These are phyloP conservation scores for Mimachlamys varia DNA, from an alignment of 2,888 invertebrate genomes.

Conservation along the genomic window DNA sequence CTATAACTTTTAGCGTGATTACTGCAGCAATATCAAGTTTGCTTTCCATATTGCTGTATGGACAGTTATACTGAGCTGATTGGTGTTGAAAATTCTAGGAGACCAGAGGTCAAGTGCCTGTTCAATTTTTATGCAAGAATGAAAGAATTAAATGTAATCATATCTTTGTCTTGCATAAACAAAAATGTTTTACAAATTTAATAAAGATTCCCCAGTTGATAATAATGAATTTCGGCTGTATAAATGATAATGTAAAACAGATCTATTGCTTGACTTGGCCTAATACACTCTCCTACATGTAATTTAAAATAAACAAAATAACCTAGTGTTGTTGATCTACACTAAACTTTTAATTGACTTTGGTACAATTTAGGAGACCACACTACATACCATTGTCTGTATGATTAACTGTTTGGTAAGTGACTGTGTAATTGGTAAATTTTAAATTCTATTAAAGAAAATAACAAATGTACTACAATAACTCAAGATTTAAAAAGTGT, in stretches of 20 bases:
- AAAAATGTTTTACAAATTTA: no score
- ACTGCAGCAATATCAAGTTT: neutral
- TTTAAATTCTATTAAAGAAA: neutral
- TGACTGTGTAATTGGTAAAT: neutral
- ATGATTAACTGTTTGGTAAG: neutral
- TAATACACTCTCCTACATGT: neutral
- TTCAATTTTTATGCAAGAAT: no score
- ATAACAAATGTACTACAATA: neutral
- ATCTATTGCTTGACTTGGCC: neutral
- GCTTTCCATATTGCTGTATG: neutral
- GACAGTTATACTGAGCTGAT: neutral
- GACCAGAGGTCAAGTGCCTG: neutral
- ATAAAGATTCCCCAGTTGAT: no score
- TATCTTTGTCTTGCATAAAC: no score
- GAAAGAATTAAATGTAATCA: no score
- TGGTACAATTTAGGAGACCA: neutral
- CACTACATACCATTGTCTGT: neutral
- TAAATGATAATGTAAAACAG: no score
- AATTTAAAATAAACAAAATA: neutral
- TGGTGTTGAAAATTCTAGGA: neutral
- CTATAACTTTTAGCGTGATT: neutral
- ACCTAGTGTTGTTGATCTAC: neutral
- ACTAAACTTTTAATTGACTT: neutral
- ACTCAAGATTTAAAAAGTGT: constrained; percentile 1
- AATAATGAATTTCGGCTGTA: no score